These are phyloP conservation scores for Sarcophaga bullata DNA, from an alignment of 1,140 invertebrate species.

Conservation along the genomic window DNA sequence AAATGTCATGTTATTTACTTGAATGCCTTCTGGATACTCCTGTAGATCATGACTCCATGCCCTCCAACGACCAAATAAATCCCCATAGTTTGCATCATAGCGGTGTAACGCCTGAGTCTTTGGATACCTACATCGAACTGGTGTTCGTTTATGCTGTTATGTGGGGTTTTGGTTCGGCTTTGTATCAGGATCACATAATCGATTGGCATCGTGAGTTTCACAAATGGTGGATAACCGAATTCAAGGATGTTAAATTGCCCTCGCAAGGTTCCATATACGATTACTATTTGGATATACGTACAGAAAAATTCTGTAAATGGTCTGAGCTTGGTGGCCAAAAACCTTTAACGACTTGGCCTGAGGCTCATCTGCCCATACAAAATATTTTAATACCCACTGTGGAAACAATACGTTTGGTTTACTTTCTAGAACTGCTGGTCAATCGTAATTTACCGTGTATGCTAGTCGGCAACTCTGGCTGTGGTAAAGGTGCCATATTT, in stretches of 20 bases:
- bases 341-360: constrained; percentile 83
- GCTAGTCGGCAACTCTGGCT: constrained; percentile 89
- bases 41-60: constrained; percentile 11
- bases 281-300: constrained; percentile 88
- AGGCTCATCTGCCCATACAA: constrained; percentile 76
- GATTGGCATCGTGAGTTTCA: constrained; percentile 95
- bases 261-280: constrained; percentile 84
- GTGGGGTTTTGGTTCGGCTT: constrained; percentile 93
- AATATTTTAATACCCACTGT: constrained; percentile 85
- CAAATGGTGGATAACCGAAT: constrained; percentile 85
- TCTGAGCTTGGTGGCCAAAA: constrained; percentile 75
- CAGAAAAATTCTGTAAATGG: constrained; percentile 89
- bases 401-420: constrained; percentile 89
- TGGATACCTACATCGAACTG: constrained; percentile 71
- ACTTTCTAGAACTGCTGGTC: constrained; percentile 89
- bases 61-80: constrained; percentile 21
- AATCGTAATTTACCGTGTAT: constrained; percentile 85
- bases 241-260: constrained; percentile 90
- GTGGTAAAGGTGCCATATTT: constrained; percentile 89
- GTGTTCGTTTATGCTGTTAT: constrained; percentile 93
- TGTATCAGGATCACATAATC: constrained; percentile 87
- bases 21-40: constrained; percentile 82
- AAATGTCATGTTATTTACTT: constrained; percentile 89
- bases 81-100: constrained; percentile 55
- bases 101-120: constrained; percentile 49